Evolutionary conservation across 2,113 vertebrate species (phyloP), one percentile per base, ranked within the genome.

Genomic region (Thunnus thynnus): DNA sequence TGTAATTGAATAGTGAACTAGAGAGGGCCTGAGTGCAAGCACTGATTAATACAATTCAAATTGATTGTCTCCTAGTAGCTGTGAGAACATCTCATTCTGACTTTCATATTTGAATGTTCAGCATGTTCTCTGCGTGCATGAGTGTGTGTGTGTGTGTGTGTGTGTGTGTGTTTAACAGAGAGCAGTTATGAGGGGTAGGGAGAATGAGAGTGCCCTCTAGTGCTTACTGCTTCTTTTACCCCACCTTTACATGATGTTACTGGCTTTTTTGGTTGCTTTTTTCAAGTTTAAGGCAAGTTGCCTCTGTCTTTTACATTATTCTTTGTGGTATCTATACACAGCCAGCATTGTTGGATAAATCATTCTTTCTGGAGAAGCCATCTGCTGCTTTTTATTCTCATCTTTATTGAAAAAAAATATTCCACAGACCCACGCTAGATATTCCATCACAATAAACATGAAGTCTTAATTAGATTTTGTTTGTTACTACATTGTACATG

Each of bases 11-110:
- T 90, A 90, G 91, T 89, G 90, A 92, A 92, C 87, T 84, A 88
- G 88, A 89, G 90, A 89, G 87, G 86, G 84, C 83, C 87, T 87
- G 88, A 91, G 91, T 89, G 86, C 88, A 89, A 89, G 82, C 85
- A 84, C 87, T 93, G 93, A 93, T 94, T 91, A 92, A 93, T 90
- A 92, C 86, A 90, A 93, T 93, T 92, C 88, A 91, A 91, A 93
- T 90, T 91, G 91, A 94, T 91, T 91, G 90, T 92, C 87, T 92
- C 87, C 86, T 86, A 72, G 83, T 89, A 86, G 85, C 90, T 88
- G 80, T 80, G 86, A 92, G 90, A 92, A 91, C 88, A 87, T 91
- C 82, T 92, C 88, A 88, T 90, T 89, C 75, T 91, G 91, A 93
- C 90, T 91, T 91, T 92, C 87, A 93, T 90, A 88, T 93, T 65